These are phyloP conservation scores for Drosophila borborema DNA, from an alignment of 2,888 invertebrate species.

Conservation along the genomic window DNA sequence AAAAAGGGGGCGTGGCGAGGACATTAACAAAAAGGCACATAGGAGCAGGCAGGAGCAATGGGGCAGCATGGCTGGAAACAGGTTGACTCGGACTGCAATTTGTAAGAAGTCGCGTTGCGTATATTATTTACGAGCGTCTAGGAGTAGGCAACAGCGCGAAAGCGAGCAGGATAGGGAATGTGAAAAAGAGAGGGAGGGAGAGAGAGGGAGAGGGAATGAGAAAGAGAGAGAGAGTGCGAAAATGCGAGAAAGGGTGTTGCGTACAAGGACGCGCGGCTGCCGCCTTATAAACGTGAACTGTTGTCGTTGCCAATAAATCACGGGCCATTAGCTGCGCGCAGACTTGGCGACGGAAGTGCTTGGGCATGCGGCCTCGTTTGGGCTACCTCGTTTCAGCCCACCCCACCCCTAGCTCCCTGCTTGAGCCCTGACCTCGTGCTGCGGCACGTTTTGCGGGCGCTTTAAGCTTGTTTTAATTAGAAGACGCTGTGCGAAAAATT, in stretches of 20 bases:
- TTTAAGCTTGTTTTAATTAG: conserved; percentile 83
- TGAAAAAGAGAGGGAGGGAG: background rate
- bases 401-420: too few relatives aligned
- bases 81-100: conserved; percentile 74
- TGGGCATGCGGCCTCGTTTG: conserved; percentile 16
- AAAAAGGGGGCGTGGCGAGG: conserved; percentile 34
- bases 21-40: conserved; percentile 14
- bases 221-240: background rate
- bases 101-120: conserved; percentile 76
- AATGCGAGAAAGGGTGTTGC: conserved; percentile 27
- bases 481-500: conserved; percentile 76
- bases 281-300: conserved; percentile 56
- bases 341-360: conserved; percentile 59
- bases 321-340: conserved; percentile 62
- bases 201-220: background rate
- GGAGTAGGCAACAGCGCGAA: background rate
- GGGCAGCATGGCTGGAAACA: conserved; percentile 26
- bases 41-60: background rate
- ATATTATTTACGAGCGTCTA: conserved; percentile 71
- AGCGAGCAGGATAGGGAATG: background rate
- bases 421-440: conserved; percentile 58
- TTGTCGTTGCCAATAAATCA: conserved; percentile 81
- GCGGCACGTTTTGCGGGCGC: conserved; percentile 60
- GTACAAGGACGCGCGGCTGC: conserved; percentile 58
- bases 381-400: background rate